Evolutionary conservation across 2,797 vertebrate species (phyloP), one percentile per base, ranked within the genome.

Genomic region (Anguilla pacifica): DNA sequence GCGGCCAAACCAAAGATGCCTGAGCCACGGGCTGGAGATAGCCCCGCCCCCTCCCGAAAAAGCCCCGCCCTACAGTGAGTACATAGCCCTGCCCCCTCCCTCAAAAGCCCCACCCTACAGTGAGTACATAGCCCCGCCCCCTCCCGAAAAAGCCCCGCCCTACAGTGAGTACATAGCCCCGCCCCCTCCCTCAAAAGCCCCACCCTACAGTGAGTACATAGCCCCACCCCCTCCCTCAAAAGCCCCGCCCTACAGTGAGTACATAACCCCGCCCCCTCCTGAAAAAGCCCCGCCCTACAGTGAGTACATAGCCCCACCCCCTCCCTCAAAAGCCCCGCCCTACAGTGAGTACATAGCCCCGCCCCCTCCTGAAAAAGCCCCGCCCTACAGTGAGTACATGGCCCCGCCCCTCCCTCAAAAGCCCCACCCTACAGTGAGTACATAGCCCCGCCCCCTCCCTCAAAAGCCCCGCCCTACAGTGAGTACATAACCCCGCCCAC

Each of bases 1-100:
- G 98, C 98, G 89, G 90, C 94, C 15, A 99, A 99, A 93, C 96
- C 97, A 86, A 97, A 98, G 90, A 96, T 97, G 88, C 96, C 96
- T 55, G 97, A 97, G 89, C 94, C 93, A 0, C 96, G 92, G 55
- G 94, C 95, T 77, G 94, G 94, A 86, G 96, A 94, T 84, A 97
- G 96, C 79, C 91, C 97, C 61, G 95, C 96, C 22, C 90, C 95
- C n/a, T 89, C 95, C 87, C 95, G 97, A 91, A 97, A 98, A 89
- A 96, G 94, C 88, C 90, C 95, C 94, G 51, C 86, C 31, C n/a
- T 70, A 10, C 25, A 70, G 64, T 70, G n/a, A 70, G 64, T 70
- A 28, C 31, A n/a, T 28, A 70, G 64, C 25, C 64, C 64, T 6
- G 9, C 9, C 64, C 25, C 17, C 72, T 15, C 17, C 31, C 43